phyloP scores from a whole-genome alignment of 2,797 vertebrate species.

The Spea hammondii region DNA sequence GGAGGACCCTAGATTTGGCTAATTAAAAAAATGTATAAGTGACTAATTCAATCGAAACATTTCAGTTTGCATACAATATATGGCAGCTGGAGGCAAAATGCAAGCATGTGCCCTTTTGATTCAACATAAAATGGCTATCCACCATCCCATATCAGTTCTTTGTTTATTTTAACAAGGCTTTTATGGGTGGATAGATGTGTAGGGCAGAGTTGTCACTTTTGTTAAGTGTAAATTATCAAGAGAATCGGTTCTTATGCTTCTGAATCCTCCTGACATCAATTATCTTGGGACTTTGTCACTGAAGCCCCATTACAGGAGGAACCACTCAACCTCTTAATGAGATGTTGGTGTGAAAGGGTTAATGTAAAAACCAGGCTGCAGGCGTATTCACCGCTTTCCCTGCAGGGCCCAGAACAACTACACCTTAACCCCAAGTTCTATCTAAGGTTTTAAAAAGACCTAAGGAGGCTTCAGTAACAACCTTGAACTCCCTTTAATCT shows the following conservation, averaged over 20 bases:
- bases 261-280: background rate
- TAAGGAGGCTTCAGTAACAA: no score
- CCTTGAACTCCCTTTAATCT: no score
- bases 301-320: no score
- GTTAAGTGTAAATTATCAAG: background rate
- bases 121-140: background rate
- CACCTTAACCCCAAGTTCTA: no score
- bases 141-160: background rate
- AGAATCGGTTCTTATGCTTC: background rate
- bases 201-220: background rate
- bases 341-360: no score
- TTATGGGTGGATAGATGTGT: background rate
- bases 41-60: background rate
- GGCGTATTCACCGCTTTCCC: no score
- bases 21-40: background rate
- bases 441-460: no score
- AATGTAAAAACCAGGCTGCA: no score
- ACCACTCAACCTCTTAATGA: no score
- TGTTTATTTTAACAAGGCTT: constrained; percentile 5
- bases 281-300: background rate
- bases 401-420: no score
- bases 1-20: background rate
- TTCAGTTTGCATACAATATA: background rate
- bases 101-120: background rate
- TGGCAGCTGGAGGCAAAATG: background rate